Evolutionary conservation across 2,797 vertebrate genomes (phyloP), one percentile per base, ranked within the genome.

Genomic region (Glyptemys insculpta): DNA sequence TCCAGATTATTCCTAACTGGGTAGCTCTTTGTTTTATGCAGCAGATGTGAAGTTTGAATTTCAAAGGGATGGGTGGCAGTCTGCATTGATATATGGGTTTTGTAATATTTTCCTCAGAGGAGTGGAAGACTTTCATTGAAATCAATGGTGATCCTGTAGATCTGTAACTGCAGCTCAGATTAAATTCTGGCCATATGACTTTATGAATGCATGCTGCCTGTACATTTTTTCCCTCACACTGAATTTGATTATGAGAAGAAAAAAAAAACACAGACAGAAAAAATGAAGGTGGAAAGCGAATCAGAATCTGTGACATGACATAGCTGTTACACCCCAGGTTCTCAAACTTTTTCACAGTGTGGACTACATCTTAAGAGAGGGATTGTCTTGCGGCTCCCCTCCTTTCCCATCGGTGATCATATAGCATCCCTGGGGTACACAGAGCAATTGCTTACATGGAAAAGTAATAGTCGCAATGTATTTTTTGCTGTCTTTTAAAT

Each of bases 401-500:
- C n/a, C 86, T 84, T 79, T 83, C 21, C 59, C 34, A 79, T 49
- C 27, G 59, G 12, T 50, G 87, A 93, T 2, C 57, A 37, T 16
- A 18, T 41, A 83, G 9, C 37, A 53, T 53, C 76, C 57, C 83
- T 85, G 41, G 2, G 2, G 81, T 68, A 89, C 89, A 83, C 19
- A 91, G 2, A 83, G n/a, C 52, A 83, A 72, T n/a, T 87, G 82
- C 34, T 89, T 83, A 76, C 78, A 79, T 0, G 7, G 27, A 76
- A 92, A 83, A 93, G 34, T 81, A 83, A 85, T 4, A 83, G 72
- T 5, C 72, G n/a, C 21, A 90, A 92, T 53, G 79, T 31, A 87
- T 89, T 86, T 94, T 57, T 37, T 86, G 86, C 91, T 82, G 59
- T 79, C 88, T 94, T 79, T 83, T 50, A 88, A 95, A 90, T 92